phyloP scores from a whole-genome alignment of 2,113 vertebrate genomes.

The Bombycilla garrulus region DNA sequence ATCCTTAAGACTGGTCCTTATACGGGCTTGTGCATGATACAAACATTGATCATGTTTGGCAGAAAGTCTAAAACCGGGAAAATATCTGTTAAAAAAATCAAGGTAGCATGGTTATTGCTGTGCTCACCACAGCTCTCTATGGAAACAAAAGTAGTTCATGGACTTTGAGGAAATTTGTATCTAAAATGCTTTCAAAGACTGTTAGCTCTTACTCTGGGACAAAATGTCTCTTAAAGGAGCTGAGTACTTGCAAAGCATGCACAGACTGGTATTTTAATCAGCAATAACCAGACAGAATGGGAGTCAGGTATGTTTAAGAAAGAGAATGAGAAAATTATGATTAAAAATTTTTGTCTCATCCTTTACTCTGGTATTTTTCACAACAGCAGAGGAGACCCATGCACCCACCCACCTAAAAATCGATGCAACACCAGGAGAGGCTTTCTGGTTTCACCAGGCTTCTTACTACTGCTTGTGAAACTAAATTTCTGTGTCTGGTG shows the following conservation, averaged over 20 bases:
- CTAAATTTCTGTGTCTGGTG: background rate
- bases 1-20: background rate
- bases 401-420: background rate
- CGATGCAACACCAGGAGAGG: background rate
- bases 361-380: background rate
- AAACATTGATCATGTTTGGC: background rate
- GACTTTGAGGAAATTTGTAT: background rate
- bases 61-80: background rate
- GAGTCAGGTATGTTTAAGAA: background rate
- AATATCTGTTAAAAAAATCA: background rate
- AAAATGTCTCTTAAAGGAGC: background rate
- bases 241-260: background rate
- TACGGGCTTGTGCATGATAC: background rate
- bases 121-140: background rate
- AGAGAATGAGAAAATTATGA: background rate
- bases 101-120: background rate
- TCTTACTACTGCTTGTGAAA: too few relatives aligned
- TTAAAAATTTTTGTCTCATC: background rate
- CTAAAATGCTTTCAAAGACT: background rate
- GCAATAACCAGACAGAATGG: background rate
- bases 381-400: background rate
- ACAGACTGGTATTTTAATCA: background rate
- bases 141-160: background rate
- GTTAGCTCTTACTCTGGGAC: background rate
- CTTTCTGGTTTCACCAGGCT: background rate